phyloP scores from a whole-genome alignment of 2,797 vertebrate species.

The Meda fulgida region DNA sequence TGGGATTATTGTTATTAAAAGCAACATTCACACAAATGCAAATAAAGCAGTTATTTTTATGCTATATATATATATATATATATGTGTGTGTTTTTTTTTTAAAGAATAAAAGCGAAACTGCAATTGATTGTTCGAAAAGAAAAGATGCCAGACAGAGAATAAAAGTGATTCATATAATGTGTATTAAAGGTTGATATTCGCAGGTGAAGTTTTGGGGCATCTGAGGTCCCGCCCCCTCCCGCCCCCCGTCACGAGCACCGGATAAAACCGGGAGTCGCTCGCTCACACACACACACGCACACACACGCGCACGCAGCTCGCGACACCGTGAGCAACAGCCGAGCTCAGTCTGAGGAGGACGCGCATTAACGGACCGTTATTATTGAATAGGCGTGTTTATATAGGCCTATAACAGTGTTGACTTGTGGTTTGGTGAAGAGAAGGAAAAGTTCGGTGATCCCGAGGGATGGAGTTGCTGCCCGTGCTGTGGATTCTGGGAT shows the following conservation, averaged over 20 bases:
- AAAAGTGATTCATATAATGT: conserved; percentile 63
- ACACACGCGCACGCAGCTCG: background rate
- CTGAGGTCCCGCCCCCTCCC: conserved; percentile 50
- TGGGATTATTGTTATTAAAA: no score
- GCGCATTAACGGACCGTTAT: background rate
- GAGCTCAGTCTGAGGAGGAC: background rate
- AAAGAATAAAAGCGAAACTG: background rate
- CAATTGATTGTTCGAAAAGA: no score
- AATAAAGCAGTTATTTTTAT: background rate
- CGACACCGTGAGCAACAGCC: background rate
- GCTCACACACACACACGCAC: conserved; percentile 47
- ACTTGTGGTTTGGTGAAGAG: background rate
- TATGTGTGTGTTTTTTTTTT: no score
- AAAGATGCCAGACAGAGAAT: background rate
- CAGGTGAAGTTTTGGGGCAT: conserved; percentile 50
- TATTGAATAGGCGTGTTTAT: no score
- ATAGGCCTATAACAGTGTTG: background rate
- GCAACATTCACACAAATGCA: background rate
- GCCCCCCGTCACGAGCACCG: conserved; percentile 55
- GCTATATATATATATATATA: no score
- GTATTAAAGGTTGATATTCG: conserved; percentile 28
- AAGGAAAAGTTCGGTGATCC: background rate
- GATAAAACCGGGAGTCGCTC: conserved; percentile 75
- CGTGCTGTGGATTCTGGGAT: conserved; percentile 75
- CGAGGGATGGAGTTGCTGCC: conserved; percentile 69